These are phyloP conservation scores for Samia ricini DNA, from an alignment of 1,140 invertebrate species.

Conservation along the genomic window DNA sequence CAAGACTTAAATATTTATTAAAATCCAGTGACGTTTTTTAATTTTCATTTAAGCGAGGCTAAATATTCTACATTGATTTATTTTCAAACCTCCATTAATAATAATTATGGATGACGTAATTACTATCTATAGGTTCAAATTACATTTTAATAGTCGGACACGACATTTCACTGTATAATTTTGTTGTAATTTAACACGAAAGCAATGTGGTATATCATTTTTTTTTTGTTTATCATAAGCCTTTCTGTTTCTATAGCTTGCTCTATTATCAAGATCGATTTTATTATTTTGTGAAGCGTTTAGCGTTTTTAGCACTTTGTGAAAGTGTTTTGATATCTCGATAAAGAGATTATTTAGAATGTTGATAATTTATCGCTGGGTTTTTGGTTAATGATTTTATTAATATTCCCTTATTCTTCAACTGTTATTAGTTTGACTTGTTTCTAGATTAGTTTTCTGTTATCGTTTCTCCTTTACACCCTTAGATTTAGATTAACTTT, in stretches of 20 bases:
- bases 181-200: neutral
- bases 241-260: neutral
- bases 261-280: neutral
- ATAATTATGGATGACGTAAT: too few species aligned
- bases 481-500: too few species aligned
- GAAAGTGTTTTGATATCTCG: too few species aligned
- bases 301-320: too few species aligned
- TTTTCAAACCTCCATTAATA: neutral
- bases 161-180: neutral
- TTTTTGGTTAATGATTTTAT: too few species aligned
- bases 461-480: too few species aligned
- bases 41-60: neutral
- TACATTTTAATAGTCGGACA: neutral
- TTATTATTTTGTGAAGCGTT: neutral
- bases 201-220: neutral
- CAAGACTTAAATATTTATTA: conserved; percentile 32
- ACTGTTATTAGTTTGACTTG: too few species aligned
- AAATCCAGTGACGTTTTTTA: conserved; percentile 28
- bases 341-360: too few species aligned
- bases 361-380: too few species aligned
- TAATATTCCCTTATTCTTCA: too few species aligned
- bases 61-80: conserved; percentile 6
- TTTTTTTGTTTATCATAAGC: neutral
- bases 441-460: too few species aligned
- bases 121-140: neutral